Evolutionary conservation across 2,888 invertebrate genomes (phyloP), one percentile per base, ranked within the genome.

Genomic region (Agonum fuliginosum): DNA sequence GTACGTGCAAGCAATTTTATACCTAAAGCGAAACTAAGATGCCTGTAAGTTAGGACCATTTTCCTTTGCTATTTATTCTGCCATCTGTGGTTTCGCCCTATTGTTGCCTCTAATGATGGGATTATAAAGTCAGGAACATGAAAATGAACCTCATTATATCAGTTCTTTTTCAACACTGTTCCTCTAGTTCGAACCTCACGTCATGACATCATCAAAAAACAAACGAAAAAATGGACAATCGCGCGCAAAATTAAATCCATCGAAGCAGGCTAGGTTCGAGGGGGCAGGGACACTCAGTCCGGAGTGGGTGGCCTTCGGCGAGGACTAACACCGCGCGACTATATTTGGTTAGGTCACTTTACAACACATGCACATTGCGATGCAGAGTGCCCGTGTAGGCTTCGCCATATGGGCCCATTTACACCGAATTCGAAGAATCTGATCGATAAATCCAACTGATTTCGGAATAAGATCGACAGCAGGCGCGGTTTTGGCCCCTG

Each of bases 311-410:
- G 77, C 79, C 79, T 79, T 79, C 79, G 62, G 30, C 54, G 67
- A 62, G 71, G 70, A 70, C 51, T 67, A 27, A 73, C 46, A 75
- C 58, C 77, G 70, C 72, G 79, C 73, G 79, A 76, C 81, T 81
- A 81, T 81, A 81, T 80, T 81, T 81, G 81, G 81, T 79, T 78
- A 80, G 80, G 80, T 80, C 80, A 80, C 70, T 76, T 51, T 48
- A 74, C 46, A 51, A 74, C 58, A 34, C 54, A 67, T 76, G 75
- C 75, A 76, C 58, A 74, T 74, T 62, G 54, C 54, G 19, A 10
- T 46, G 58, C 27, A 37, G 12, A 34, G 10, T 30, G 17, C 10
- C 6, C 30, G 75, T 65, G 65, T 76, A 46, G 73, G 73, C 54
- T 17, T n/a, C 14, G 51, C 73, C 73, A 73, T 73, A 73, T 73